These are phyloP conservation scores for Eupithecia dodoneata DNA, from an alignment of 2,888 invertebrate species.

Conservation along the genomic window DNA sequence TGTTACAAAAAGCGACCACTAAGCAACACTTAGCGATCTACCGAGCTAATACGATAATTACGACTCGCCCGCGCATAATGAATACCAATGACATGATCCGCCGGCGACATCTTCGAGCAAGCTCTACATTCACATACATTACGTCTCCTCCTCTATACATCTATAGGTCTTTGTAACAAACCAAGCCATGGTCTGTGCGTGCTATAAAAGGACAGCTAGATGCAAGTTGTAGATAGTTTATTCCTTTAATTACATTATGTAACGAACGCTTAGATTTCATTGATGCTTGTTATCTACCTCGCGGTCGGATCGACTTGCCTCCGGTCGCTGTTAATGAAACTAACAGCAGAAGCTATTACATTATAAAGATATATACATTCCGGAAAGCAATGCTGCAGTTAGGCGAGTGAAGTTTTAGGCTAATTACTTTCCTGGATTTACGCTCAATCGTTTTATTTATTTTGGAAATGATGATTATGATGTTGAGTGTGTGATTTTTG, in stretches of 20 bases:
- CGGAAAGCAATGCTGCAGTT: background rate
- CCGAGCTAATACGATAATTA: constrained; percentile 63
- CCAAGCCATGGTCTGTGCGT: constrained; percentile 17
- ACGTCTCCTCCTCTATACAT: background rate
- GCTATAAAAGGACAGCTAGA: constrained; percentile 9
- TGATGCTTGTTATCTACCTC: constrained; percentile 31
- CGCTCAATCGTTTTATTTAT: background rate
- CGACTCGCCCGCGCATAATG: constrained; percentile 57
- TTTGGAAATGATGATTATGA: background rate
- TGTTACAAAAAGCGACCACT: constrained; percentile 53
- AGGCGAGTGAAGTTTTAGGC: background rate
- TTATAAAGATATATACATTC: background rate
- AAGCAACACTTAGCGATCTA: constrained; percentile 52
- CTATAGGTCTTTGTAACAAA: background rate
- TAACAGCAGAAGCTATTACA: background rate
- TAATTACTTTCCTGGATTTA: background rate
- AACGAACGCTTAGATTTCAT: constrained; percentile 42
- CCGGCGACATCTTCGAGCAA: constrained; percentile 25
- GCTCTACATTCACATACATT: constrained; percentile 18
- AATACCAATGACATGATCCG: constrained; percentile 58
- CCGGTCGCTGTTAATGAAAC: background rate
- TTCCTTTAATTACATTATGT: constrained; percentile 53
- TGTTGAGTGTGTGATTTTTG: background rate
- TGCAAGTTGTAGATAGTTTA: constrained; percentile 27
- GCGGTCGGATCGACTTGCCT: constrained; percentile 13